Evolutionary conservation across 2,888 invertebrate genomes (phyloP).

Genomic region (Pogonocherus hispidulus): DNA sequence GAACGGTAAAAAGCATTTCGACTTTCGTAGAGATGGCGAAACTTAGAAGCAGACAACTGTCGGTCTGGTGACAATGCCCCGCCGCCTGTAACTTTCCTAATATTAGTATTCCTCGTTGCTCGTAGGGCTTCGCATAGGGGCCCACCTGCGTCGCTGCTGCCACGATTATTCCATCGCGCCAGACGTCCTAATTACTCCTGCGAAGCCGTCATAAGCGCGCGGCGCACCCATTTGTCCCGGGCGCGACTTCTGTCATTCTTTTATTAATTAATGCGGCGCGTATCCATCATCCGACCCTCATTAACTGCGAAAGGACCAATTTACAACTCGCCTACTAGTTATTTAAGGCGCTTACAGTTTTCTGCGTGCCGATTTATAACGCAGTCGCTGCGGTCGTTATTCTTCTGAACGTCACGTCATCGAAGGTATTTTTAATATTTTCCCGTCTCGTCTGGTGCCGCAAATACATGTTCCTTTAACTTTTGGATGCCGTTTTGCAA

Average conservation of each 20-base stretch:
- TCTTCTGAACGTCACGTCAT: slow-evolving; percentile 46
- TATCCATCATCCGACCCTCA: slow-evolving; percentile 64
- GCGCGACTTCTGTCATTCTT: slow-evolving; percentile 59
- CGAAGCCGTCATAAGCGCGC: slow-evolving; percentile 63
- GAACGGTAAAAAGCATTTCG: too few species aligned
- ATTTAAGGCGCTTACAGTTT: slow-evolving; percentile 57
- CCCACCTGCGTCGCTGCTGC: slow-evolving; percentile 65
- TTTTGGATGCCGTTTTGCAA: background rate
- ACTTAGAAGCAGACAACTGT: too few species aligned
- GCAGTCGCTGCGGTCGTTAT: slow-evolving; percentile 50
- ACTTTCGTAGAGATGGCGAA: too few species aligned
- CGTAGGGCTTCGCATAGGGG: slow-evolving; percentile 57
- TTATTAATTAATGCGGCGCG: slow-evolving; percentile 64
- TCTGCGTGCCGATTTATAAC: slow-evolving; percentile 62
- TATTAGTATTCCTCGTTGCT: slow-evolving; percentile 60
- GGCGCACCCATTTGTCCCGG: slow-evolving; percentile 60
- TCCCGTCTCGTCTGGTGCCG: background rate
- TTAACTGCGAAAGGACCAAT: slow-evolving; percentile 63
- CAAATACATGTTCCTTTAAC: background rate
- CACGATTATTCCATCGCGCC: slow-evolving; percentile 58
- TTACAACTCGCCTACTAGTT: slow-evolving; percentile 63
- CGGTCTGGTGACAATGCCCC: slow-evolving; percentile 43
- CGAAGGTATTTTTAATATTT: slow-evolving; percentile 64
- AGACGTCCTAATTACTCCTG: slow-evolving; percentile 63
- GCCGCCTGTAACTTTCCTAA: slow-evolving; percentile 55